Evolutionary conservation across 2,888 invertebrate species (phyloP), one percentile per base, ranked within the genome.

Genomic region (Xestia c-nigrum): DNA sequence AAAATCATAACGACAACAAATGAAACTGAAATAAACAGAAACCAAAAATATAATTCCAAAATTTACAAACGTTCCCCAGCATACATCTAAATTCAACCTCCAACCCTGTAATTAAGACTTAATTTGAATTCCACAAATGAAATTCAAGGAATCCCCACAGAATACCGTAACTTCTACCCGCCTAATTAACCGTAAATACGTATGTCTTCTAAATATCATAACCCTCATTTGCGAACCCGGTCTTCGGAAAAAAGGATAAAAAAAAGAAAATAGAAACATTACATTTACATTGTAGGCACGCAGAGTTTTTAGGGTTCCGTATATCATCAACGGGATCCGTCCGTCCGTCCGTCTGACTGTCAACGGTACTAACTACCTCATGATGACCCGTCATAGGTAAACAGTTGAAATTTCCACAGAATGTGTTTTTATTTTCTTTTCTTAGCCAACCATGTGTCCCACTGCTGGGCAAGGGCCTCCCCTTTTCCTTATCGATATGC

Each of bases 261-360:
- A 85, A 21, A 77, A 83, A 74, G 72, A 73, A 69, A 85, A 86
- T 81, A 74, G 73, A 85, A 78, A 82, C 81, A 85, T 86, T 66
- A 81, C 77, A 87, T 88, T 89, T 81, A 61, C 85, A 86, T 86
- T 81, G 78, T 80, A 79, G 74, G 61, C 21, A 52, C 52, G 19
- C 50, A 50, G 19, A 50, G 69, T 81, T 81, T 84, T 76, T 76
- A 79, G 19, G 50, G 19, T 50, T 50, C 19, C 19, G 21, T 21
- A 50, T 3, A 21, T 50, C 7, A 50, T 19, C 50, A 50, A 21
- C 21, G 50, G 50, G 19, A 21, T 21, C 9, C 50, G 19, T 19
- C 7, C 7, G 21, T 50, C 50, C 50, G 21, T 46, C 12, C 46
- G 46, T 46, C 2, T 46, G 46, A 21, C 50, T 9, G 7, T 50